Percentiles rank a stretch among this genome's conserved stretches.
Conservation (phyloP, 2,888 invertebrate genomes). For the Parnassius glacialis region DNA sequence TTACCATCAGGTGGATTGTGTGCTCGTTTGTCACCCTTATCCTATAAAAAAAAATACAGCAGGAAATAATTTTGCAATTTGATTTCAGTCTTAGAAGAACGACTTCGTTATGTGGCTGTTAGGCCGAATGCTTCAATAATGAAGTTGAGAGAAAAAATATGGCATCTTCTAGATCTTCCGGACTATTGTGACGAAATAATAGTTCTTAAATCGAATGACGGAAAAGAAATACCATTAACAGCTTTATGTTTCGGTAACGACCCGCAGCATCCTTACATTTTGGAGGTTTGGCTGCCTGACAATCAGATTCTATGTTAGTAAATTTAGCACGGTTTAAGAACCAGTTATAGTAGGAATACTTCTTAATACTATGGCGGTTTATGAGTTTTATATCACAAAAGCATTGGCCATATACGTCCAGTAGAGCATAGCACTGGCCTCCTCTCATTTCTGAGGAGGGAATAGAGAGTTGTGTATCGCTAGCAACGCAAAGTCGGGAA, state of each 20-base stretch:
- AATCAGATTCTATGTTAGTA: constrained; percentile 3
- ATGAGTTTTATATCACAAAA: too few species aligned
- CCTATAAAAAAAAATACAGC: too few species aligned
- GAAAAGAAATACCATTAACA: constrained; percentile 56
- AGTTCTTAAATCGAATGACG: constrained; percentile 51
- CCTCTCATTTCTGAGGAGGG: too few species aligned
- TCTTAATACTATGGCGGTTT: too few species aligned
- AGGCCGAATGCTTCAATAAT: constrained; percentile 59
- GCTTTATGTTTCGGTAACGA: constrained; percentile 64
- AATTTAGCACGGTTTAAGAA: background rate
- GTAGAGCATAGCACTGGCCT: too few species aligned
- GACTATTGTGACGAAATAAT: constrained; percentile 72
- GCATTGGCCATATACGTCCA: too few species aligned
- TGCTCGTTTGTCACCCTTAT: too few species aligned
- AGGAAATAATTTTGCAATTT: constrained; percentile 47
- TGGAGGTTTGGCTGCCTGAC: constrained; percentile 66
- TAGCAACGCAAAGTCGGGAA: too few species aligned
- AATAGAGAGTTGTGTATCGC: too few species aligned
- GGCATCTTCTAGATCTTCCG: constrained; percentile 66
- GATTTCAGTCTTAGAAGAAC: constrained; percentile 53
- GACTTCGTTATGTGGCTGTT: constrained; percentile 62
- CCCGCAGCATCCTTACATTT: constrained; percentile 59
- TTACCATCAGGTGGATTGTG: too few species aligned
- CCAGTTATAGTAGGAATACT: too few species aligned
- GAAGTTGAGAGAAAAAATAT: constrained; percentile 65